Evolutionary conservation across 1,140 invertebrate species (phyloP), one percentile per base, ranked within the genome.

Genomic region (Drosophila lini): DNA sequence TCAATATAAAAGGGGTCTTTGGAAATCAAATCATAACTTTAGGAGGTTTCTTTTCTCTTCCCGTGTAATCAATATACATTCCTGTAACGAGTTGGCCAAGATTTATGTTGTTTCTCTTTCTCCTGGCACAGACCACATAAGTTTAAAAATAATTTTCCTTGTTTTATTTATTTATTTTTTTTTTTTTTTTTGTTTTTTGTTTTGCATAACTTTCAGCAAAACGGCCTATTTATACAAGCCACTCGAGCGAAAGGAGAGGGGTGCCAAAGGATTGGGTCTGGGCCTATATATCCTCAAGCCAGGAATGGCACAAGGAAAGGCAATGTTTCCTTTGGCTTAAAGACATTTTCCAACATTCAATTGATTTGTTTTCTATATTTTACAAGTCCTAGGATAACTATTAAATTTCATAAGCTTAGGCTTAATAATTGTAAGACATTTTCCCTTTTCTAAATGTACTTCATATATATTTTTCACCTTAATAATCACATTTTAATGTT

Each of bases 141-240:
- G 58, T 70, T 70, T 70, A 70, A 70, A 68, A 70, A 70, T 70
- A 68, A 68, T 68, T 68, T 68, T 16, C 50, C 47, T 67, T 47
- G 48, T 45, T 55, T 63, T 28, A 28, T 28, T n/a, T n/a, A n/a
- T n/a, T n/a, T n/a, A n/a, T n/a, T n/a, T n/a, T n/a, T n/a, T n/a
- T 28, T 28, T 32, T 1, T 36, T 36, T 36, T 36, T 55, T 67
- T 1, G 1, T 22, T 22, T 22, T 22, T 22, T 22, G 22, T 81
- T 75, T 76, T 79, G 60, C 64, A 70, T 63, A 79, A 61, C 36
- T 44, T 48, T 40, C 28, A 53, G 19, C 52, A 22, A 32, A 47
- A 40, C 56, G 59, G 63, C 69, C 75, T 78, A 82, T 82, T 64
- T 78, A 61, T 81, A 61, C 47, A 50, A 50, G 41, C 55, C 38